Evolutionary conservation across 1,140 invertebrate species (phyloP).

Genomic region (Pristionchus pacificus): DNA sequence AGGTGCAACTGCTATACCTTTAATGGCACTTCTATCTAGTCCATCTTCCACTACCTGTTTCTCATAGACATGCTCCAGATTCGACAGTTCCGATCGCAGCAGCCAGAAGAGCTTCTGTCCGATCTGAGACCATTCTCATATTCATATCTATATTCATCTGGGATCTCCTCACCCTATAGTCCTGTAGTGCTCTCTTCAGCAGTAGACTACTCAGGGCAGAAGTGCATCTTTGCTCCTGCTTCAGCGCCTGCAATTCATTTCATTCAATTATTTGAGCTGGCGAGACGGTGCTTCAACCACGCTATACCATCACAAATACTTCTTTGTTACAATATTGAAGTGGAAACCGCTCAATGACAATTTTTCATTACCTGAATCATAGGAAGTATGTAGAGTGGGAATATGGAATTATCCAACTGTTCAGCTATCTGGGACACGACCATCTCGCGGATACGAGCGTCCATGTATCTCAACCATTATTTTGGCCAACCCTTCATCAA

Average conservation of each 20-base stretch:
- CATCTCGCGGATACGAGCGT: constrained; percentile 79
- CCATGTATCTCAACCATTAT: constrained; percentile 83
- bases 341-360: no score
- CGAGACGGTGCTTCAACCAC: no score
- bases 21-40: neutral
- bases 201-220: constrained; percentile 85
- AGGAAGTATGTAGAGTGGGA: constrained; percentile 72
- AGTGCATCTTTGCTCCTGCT: constrained; percentile 88
- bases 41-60: neutral
- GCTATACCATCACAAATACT: no score
- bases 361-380: constrained; percentile 79
- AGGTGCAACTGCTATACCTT: no score
- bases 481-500: no score
- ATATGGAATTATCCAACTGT: constrained; percentile 65
- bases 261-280: no score
- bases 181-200: constrained; percentile 76
- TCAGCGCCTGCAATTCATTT: constrained; percentile 69
- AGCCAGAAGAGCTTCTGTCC: constrained; percentile 97
- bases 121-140: constrained; percentile 65
- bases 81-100: constrained; percentile 60
- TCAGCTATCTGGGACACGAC: constrained; percentile 80
- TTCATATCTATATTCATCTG: neutral
- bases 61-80: constrained; percentile 22
- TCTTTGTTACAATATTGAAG: no score
- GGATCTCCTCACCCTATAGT: constrained; percentile 64